These are phyloP conservation scores for Volucella bombylans DNA, from an alignment of 2,888 invertebrate genomes.

Conservation along the genomic window DNA sequence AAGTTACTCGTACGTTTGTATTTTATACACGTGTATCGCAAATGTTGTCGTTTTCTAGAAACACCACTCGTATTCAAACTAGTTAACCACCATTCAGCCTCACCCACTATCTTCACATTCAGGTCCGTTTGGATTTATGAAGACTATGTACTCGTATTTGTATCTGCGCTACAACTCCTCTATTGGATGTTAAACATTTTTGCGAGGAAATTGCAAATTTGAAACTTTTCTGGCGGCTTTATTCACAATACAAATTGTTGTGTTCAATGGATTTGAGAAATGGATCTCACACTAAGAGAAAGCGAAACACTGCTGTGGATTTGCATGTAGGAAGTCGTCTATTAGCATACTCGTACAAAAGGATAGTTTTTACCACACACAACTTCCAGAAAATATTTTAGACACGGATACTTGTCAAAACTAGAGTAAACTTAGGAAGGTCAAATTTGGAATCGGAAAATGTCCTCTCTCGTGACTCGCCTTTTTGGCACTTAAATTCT, in stretches of 20 bases:
- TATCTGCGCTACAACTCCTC: conserved; percentile 2
- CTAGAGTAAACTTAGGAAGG: conserved; percentile 37
- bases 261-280: conserved; percentile 21
- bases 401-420: conserved; percentile 12
- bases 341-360: conserved; percentile 17
- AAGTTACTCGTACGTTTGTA: too few species aligned
- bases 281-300: conserved; percentile 61
- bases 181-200: conserved; percentile 23
- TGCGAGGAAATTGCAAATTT: conserved; percentile 9
- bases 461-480: conserved; percentile 43
- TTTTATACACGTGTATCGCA: too few species aligned
- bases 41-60: too few species aligned
- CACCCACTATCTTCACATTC: conserved; percentile 56
- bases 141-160: not conserved
- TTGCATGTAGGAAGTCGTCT: conserved; percentile 45
- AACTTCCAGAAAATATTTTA: conserved; percentile 18
- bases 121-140: not conserved
- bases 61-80: conserved; percentile 34
- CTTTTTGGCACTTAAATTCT: conserved; percentile 58
- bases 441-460: conserved; percentile 16
- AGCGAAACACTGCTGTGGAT: conserved; percentile 68
- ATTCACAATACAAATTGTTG: conserved; percentile 44
- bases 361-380: conserved; percentile 49
- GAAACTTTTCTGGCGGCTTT: conserved; percentile 45
- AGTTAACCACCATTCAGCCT: conserved; percentile 50